phyloP scores from a whole-genome alignment of 1,140 invertebrate genomes.

The Trichomalopsis sarcophagae region DNA sequence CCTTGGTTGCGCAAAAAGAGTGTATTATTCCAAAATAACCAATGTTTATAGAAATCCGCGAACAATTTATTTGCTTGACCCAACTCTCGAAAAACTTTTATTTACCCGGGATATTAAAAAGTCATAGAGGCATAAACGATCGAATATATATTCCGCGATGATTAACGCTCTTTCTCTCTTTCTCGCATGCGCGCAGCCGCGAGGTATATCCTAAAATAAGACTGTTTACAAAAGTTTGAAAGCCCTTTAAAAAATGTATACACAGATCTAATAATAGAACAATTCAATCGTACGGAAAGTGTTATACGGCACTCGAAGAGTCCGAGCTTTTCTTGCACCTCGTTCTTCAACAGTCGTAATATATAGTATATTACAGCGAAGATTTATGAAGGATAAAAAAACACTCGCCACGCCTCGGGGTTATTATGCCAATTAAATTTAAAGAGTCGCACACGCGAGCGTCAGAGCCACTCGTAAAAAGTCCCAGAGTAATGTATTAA shows the following conservation, averaged over 20 bases:
- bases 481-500: no score
- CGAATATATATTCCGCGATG: not conserved
- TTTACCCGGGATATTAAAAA: no score
- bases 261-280: conserved; percentile 23
- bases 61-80: no score
- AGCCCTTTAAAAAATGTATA: conserved; percentile 37
- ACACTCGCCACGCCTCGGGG: no score
- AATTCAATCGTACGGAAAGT: not conserved
- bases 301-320: not conserved
- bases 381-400: conserved; percentile 2
- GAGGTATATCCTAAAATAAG: not conserved
- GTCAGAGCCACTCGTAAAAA: not conserved
- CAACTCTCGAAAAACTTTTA: no score
- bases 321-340: not conserved
- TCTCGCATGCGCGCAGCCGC: not conserved
- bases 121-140: no score
- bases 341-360: not conserved
- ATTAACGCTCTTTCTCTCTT: not conserved
- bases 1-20: no score
- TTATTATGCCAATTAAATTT: not conserved
- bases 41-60: no score
- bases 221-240: conserved; percentile 13
- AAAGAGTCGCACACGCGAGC: not conserved
- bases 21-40: no score
- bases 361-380: not conserved